These are phyloP conservation scores for Onychostoma macrolepis DNA, from an alignment of 2,113 vertebrate genomes.

Conservation along the genomic window DNA sequence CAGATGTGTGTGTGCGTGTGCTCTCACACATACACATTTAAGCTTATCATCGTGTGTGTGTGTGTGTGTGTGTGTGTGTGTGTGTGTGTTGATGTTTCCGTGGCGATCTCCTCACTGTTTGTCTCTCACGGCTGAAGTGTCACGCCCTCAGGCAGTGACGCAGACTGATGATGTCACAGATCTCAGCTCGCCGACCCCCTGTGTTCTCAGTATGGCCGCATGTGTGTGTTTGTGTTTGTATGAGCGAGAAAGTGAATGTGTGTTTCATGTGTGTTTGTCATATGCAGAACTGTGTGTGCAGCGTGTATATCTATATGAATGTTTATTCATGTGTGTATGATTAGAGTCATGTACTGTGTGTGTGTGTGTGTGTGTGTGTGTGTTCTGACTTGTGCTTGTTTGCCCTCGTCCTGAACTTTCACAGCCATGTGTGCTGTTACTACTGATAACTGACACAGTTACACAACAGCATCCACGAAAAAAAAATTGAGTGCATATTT, in stretches of 20 bases:
- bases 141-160: conserved; percentile 38
- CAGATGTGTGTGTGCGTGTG: neutral
- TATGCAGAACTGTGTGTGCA: neutral
- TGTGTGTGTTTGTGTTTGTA: neutral
- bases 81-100: conserved; percentile 46
- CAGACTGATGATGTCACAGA: conserved; percentile 44
- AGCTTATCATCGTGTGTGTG: conserved; percentile 6
- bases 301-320: neutral
- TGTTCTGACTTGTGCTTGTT: conserved; percentile 6
- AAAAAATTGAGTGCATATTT: neutral
- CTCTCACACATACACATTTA: neutral
- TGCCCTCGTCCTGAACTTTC: conserved; percentile 26
- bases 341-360: neutral
- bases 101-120: conserved; percentile 37
- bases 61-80: conserved; percentile 28
- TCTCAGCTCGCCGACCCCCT: neutral
- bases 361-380: neutral
- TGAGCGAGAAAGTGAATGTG: neutral
- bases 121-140: conserved; percentile 45
- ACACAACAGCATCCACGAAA: neutral
- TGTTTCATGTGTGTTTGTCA: conserved; percentile 17
- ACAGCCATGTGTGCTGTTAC: neutral
- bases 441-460: neutral
- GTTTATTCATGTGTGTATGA: neutral
- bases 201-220: neutral